Base-by-base conservation (phyloP, 2,888 invertebrate species). In the Chromoteleia sp. region DNA sequence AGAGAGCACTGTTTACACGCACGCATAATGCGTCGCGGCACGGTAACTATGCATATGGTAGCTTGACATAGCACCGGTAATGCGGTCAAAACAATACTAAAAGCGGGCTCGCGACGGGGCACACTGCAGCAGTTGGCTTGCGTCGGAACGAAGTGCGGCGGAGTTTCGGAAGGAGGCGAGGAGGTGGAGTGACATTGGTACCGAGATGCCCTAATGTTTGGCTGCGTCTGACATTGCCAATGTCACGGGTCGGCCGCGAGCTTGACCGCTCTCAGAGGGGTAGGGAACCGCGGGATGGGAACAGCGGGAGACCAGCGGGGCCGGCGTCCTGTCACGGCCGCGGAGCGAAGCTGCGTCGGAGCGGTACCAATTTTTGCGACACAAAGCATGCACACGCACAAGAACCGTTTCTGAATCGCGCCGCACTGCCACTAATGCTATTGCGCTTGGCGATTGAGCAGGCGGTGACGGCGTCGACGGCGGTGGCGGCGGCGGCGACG, bases 401-500 rank as follows among this genome's bases (percentile, higher is more conserved):
- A 41, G 59, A 63, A 76, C 68, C 59, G 67, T 17, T 29, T 68
- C 68, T 52, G 67, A 68, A 59, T 76, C 76, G 76, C 76, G 76
- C 76, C 76, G 67, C 76, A 76, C 76, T 58, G 76, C 76, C 76
- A 76, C 77, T 77, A 77, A 77, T 77, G 77, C 77, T 77, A 77
- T 77, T 77, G 77, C 77, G 77, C 77, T 70, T 70, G 63, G 61
- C 77, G 70, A 63, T 77, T 56, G 77, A 77, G 77, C 77, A 77
- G 78, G 78, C 78, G 78, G 71, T 71, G 78, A 65, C 78, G 78
- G 71, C 71, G 78, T 17, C 65, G 71, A 50, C 78, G 78, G 78
- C 77, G 71, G 65, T 41, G 73, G 41, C 68, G 70, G 73, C 61
- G 77, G 58, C 77, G 71, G 65, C 58, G 58, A 56, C 71, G 70